These are phyloP conservation scores for Sycon ciliatum DNA, from an alignment of 37 sponge, comb jelly and placozoan genomes.

Conservation along the genomic window DNA sequence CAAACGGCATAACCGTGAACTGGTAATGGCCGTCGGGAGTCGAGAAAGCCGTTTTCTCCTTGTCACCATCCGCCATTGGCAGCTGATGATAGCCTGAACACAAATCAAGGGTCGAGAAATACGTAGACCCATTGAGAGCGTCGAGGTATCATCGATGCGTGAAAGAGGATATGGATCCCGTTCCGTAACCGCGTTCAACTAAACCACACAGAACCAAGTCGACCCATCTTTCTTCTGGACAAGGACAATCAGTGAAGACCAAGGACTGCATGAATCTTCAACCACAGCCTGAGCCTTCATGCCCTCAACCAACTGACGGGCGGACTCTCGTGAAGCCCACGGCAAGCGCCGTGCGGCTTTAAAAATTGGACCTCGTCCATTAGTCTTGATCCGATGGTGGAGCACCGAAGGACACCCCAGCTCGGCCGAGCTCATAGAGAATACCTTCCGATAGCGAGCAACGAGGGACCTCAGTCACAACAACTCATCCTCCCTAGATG, in stretches of 20 bases:
- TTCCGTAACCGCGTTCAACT: constrained; percentile 41
- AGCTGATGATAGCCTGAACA: no score
- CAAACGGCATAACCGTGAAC: no score
- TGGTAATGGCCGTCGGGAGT: no score
- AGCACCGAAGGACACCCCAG: constrained; percentile 10
- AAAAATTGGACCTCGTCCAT: constrained; percentile 20
- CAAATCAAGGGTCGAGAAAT: no score
- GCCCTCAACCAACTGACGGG: constrained; percentile 27
- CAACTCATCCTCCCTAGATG: no score
- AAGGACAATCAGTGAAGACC: constrained; percentile 41
- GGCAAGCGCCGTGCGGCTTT: constrained; percentile 24
- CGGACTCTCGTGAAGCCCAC: constrained; percentile 6
- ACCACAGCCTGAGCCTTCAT: constrained; percentile 41
- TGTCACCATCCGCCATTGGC: no score
- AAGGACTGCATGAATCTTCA: constrained; percentile 40
- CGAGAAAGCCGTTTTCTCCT: no score
- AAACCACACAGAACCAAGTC: constrained; percentile 45
- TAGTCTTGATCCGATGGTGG: no score
- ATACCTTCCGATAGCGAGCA: no score
- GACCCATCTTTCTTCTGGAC: constrained; percentile 50
- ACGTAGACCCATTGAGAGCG: no score
- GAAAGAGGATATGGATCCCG: constrained; percentile 48
- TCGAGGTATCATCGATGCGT: constrained; percentile 37
- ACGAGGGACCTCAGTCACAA: no score
- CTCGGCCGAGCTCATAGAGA: no score